phyloP scores from a whole-genome alignment of 1,140 invertebrate species.

The Eufriesea mexicana region DNA sequence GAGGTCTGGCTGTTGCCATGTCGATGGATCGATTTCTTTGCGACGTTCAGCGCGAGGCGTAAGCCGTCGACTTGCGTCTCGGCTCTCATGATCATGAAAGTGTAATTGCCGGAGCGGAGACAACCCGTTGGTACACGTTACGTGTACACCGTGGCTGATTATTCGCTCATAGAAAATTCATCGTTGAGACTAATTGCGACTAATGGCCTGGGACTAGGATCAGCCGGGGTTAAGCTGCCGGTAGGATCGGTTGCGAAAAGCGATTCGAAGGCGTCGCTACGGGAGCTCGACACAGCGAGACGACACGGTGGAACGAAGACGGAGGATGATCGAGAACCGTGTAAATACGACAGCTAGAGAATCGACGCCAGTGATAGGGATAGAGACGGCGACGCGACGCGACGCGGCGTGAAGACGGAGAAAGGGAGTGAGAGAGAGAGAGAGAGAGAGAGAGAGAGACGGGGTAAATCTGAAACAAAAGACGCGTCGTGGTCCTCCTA shows the following conservation, averaged over 20 bases:
- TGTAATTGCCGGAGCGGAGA: conserved; percentile 53
- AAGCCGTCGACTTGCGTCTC: neutral
- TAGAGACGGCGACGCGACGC: neutral
- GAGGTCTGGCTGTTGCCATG: neutral
- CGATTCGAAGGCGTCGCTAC: conserved; percentile 19
- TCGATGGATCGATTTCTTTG: conserved; percentile 39
- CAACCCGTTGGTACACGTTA: conserved; percentile 34
- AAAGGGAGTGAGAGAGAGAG: neutral
- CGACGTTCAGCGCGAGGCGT: neutral
- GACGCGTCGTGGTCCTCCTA: conserved; percentile 47
- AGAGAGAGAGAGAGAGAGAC: neutral
- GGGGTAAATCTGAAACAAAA: conserved; percentile 40
- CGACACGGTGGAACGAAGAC: conserved; percentile 21
- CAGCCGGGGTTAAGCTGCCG: conserved; percentile 53
- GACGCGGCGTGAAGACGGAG: too few relatives aligned
- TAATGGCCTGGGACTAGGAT: conserved; percentile 70
- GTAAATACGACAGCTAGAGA: conserved; percentile 33
- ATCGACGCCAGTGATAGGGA: conserved; percentile 6
- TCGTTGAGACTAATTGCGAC: conserved; percentile 75
- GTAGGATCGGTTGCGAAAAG: conserved; percentile 32
- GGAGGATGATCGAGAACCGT: conserved; percentile 42
- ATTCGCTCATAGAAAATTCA: conserved; percentile 75
- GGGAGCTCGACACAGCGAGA: conserved; percentile 3
- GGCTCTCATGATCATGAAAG: conserved; percentile 59
- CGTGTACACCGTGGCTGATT: conserved; percentile 64